These are phyloP conservation scores for Euproctis similis DNA, from an alignment of 2,888 invertebrate genomes.

Conservation along the genomic window DNA sequence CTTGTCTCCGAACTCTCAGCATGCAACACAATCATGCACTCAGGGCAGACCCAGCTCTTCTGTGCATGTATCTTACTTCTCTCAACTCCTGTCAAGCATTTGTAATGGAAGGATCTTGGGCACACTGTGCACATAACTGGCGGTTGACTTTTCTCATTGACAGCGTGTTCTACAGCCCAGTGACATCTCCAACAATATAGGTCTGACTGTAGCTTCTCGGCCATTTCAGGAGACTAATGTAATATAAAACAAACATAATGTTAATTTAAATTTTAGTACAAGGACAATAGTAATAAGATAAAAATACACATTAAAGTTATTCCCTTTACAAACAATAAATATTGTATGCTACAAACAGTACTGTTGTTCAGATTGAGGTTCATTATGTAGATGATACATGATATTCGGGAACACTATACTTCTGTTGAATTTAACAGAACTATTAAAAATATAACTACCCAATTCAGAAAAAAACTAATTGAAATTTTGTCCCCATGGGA, in stretches of 20 bases:
- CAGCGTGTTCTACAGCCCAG: slow-evolving; percentile 76
- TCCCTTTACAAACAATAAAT: no score
- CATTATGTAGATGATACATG: no score
- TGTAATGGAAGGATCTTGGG: slow-evolving; percentile 88
- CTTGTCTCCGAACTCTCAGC: slow-evolving; percentile 84
- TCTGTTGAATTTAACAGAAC: no score
- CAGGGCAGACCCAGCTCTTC: slow-evolving; percentile 87
- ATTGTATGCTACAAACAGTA: no score
- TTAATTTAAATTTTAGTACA: no score
- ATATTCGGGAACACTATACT: no score
- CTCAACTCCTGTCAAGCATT: slow-evolving; percentile 78
- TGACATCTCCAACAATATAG: slow-evolving; percentile 95
- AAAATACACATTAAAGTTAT: no score
- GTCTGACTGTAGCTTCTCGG: slow-evolving; percentile 73
- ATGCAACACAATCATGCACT: slow-evolving; percentile 84
- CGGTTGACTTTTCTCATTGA: slow-evolving; percentile 46
- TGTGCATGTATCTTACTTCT: slow-evolving; percentile 54
- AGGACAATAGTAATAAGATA: no score
- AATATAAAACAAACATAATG: slow-evolving; percentile 9
- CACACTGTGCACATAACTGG: slow-evolving; percentile 85
- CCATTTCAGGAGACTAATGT: slow-evolving; percentile 29
- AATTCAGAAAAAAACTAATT: no score
- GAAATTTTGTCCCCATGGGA: no score
- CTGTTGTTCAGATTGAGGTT: no score
- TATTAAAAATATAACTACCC: no score